Conservation (phyloP, 2,797 vertebrate species). For the Rhincodon typus region DNA sequence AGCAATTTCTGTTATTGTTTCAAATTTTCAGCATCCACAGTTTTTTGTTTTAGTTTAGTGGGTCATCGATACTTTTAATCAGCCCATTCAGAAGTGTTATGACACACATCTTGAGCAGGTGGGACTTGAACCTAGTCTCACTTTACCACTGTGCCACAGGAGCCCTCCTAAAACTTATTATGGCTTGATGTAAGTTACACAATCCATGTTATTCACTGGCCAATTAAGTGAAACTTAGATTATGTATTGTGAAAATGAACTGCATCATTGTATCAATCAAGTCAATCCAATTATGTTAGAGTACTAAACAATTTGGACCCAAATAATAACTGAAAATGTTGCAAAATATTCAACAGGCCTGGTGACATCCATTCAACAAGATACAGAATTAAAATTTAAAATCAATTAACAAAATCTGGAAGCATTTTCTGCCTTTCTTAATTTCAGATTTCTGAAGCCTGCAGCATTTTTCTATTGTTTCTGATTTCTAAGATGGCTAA, state of each 20-base stretch:
- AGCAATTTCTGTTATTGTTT: too few species aligned
- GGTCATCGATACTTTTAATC: too few species aligned
- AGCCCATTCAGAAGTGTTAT: too few species aligned
- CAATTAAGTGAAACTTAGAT: background rate
- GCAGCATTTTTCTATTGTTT: background rate
- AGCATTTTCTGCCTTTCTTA: background rate
- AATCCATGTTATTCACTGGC: background rate
- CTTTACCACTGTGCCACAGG: too few species aligned
- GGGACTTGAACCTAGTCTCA: too few species aligned
- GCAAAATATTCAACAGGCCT: background rate
- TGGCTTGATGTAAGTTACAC: background rate
- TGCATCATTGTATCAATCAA: background rate
- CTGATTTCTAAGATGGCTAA: background rate
- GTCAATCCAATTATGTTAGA: background rate
- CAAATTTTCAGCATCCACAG: too few species aligned
- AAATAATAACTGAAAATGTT: background rate
- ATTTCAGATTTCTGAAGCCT: background rate
- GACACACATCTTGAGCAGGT: too few species aligned
- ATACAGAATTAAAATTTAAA: background rate
- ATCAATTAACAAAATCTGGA: background rate
- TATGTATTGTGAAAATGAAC: background rate
- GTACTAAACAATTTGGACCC: background rate
- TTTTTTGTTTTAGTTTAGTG: too few species aligned
- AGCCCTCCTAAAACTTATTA: background rate
- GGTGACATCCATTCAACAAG: background rate